Percentiles rank a stretch among this genome's conserved stretches.
Conservation (phyloP, 2,888 invertebrate genomes). For the Acronicta alni region DNA sequence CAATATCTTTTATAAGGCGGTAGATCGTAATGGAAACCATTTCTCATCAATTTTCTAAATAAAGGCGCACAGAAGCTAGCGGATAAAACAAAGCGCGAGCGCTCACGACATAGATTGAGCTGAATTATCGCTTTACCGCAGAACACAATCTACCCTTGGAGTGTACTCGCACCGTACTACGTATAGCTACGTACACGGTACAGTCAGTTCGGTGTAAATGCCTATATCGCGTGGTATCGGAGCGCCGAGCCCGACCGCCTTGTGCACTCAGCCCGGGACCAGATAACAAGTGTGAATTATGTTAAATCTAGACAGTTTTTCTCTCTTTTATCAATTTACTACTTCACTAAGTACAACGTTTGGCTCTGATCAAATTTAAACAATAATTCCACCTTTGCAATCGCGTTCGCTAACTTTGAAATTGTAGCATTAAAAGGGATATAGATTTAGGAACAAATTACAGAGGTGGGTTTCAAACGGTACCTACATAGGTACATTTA, state of each 20-base stretch:
- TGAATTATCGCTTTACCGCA: conserved; percentile 90
- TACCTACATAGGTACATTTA: no score
- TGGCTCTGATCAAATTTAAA: conserved; percentile 76
- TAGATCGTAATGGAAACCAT: conserved; percentile 88
- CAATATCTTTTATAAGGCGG: conserved; percentile 86
- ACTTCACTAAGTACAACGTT: conserved; percentile 77
- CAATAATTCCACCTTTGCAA: conserved; percentile 60
- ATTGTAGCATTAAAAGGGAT: conserved; percentile 24
- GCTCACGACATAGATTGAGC: conserved; percentile 89
- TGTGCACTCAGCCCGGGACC: conserved; percentile 75
- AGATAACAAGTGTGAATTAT: conserved; percentile 86
- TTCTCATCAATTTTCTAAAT: conserved; percentile 90
- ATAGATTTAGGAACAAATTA: conserved; percentile 15
- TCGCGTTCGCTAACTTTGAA: conserved; percentile 37
- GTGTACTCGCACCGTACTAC: conserved; percentile 39
- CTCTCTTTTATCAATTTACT: conserved; percentile 81
- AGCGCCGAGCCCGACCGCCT: conserved; percentile 64
- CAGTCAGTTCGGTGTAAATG: conserved; percentile 24
- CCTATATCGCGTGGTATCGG: conserved; percentile 52
- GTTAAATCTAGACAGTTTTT: conserved; percentile 81
- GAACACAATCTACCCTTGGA: conserved; percentile 82
- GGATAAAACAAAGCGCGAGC: conserved; percentile 87
- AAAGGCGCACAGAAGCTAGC: conserved; percentile 89
- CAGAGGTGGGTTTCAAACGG: not conserved
- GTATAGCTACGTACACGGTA: conserved; percentile 13